phyloP scores from a whole-genome alignment of 2,888 invertebrate genomes.

The Neoaliturus tenellus region DNA sequence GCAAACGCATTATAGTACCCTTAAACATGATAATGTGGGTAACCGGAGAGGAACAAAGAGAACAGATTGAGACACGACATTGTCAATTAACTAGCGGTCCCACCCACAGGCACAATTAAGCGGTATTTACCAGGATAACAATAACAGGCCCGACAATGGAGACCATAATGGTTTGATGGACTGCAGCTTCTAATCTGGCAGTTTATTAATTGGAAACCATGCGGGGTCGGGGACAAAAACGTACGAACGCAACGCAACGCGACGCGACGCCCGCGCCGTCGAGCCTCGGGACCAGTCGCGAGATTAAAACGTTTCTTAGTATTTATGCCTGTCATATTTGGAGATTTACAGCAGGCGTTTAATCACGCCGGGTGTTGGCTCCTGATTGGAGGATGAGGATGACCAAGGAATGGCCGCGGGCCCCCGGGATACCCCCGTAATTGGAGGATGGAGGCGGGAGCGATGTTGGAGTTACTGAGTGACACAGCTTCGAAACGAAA shows the following conservation, averaged over 20 bases:
- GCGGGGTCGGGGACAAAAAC: not conserved
- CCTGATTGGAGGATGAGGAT: conserved; percentile 24
- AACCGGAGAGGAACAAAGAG: not conserved
- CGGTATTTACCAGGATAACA: conserved; percentile 21
- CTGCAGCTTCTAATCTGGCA: conserved; percentile 33
- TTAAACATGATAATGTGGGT: too few species aligned
- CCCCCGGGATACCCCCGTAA: not conserved
- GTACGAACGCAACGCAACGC: not conserved
- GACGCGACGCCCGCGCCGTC: not conserved
- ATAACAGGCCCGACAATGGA: conserved; percentile 20
- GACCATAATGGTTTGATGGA: conserved; percentile 25
- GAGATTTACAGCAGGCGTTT: conserved; percentile 42
- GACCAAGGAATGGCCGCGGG: not conserved
- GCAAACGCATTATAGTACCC: too few species aligned
- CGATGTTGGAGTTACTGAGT: not conserved
- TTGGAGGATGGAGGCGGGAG: not conserved
- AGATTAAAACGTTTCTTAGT: conserved; percentile 49
- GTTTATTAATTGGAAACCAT: conserved; percentile 27
- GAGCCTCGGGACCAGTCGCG: too few species aligned
- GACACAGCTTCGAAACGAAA: not conserved
- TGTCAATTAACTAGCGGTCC: conserved; percentile 3
- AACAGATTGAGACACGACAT: not conserved
- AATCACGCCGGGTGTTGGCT: not conserved
- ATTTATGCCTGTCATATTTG: conserved; percentile 49
- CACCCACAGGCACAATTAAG: conserved; percentile 31